A percentile compares a stretch with the other conserved stretches of the same genome.
These are phyloP conservation scores for Clarias laeviceps DNA, from an alignment of 2,797 vertebrate genomes.

Conservation along the genomic window DNA sequence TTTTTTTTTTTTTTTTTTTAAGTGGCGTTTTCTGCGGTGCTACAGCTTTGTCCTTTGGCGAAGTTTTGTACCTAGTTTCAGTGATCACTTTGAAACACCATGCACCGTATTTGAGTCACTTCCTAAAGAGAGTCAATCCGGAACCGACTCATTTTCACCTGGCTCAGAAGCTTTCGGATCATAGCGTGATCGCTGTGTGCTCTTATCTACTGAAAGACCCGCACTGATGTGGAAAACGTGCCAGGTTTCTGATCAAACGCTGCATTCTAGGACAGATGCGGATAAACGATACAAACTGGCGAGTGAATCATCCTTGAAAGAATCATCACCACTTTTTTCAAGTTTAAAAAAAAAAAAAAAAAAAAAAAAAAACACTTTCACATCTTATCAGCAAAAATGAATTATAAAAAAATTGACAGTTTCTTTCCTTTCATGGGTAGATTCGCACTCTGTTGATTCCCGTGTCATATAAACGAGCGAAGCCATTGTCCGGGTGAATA, in stretches of 20 bases:
- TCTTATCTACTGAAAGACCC: background rate
- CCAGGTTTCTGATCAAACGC: background rate
- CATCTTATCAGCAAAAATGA: background rate
- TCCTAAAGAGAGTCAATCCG: background rate
- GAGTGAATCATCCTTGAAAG: background rate
- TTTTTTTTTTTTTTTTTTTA: background rate
- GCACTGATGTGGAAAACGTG: background rate
- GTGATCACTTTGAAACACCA: background rate
- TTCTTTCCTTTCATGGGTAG: background rate
- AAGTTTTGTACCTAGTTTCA: no score
- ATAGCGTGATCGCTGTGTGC: background rate
- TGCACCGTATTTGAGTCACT: background rate
- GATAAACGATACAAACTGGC: no score
- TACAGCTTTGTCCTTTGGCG: background rate
- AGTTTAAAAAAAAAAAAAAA: no score
- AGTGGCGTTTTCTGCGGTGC: background rate
- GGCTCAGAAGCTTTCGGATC: background rate
- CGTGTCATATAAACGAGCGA: background rate
- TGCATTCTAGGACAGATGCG: no score
- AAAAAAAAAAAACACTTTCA: no score
- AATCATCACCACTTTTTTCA: background rate
- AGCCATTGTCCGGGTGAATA: slow-evolving; percentile 14
- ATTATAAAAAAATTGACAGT: slow-evolving; percentile 10
- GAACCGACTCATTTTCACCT: background rate
- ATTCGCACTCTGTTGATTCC: slow-evolving; percentile 10